Evolutionary conservation across 2,113 vertebrate species (phyloP).

Genomic region (Gopherus evgoodei): DNA sequence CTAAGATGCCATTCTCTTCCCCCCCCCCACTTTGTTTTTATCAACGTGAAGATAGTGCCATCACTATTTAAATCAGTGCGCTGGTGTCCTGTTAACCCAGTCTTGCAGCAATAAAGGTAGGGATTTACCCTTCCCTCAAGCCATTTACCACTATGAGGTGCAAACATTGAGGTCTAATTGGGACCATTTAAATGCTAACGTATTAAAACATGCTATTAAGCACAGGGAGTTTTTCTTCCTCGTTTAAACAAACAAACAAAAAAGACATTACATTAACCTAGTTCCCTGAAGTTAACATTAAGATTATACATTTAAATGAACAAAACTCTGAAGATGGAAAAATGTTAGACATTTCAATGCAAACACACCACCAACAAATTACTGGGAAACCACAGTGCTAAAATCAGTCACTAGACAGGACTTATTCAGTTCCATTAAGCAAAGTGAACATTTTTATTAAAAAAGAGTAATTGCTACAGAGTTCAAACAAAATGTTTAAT

Average conservation of each 20-base stretch:
- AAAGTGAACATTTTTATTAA: not conserved
- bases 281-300: not conserved
- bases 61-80: not conserved
- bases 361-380: not conserved
- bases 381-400: not conserved
- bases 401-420: not conserved
- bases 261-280: not conserved
- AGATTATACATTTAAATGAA: not conserved
- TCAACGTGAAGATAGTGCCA: not conserved
- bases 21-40: not conserved
- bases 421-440: not conserved
- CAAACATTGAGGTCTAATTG: slow-evolving; percentile 15
- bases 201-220: not conserved
- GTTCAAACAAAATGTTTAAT: not conserved
- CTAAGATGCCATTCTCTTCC: not conserved
- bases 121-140: not conserved
- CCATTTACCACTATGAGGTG: not conserved
- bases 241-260: not conserved
- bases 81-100: not conserved
- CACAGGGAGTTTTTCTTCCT: not conserved
- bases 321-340: not conserved
- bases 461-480: not conserved
- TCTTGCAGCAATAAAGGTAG: not conserved
- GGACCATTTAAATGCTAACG: not conserved
- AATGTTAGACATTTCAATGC: not conserved